A percentile compares a stretch with the other conserved stretches of the same genome.
phyloP scores from a whole-genome alignment of 2,797 vertebrate species.

The Xenops minutus region DNA sequence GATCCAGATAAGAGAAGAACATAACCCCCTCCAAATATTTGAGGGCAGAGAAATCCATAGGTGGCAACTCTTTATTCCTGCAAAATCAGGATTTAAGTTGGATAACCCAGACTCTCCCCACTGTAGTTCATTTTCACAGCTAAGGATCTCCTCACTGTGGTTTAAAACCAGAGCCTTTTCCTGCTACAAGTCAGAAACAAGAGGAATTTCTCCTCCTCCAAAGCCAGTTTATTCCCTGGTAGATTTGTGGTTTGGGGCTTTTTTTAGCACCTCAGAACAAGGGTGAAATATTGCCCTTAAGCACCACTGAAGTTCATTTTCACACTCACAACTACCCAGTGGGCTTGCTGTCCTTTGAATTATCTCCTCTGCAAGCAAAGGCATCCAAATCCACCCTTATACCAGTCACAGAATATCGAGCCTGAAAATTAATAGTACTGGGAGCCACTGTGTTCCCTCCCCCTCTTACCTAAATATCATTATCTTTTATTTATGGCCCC shows the following conservation, averaged over 20 bases:
- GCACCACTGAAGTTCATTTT: not conserved
- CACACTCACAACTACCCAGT: not conserved
- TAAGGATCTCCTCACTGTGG: not conserved
- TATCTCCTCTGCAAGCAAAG: not conserved
- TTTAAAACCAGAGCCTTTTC: not conserved
- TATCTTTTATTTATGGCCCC: constrained; percentile 54
- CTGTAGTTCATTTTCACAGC: not conserved
- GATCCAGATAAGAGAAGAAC: not conserved
- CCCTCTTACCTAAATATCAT: constrained; percentile 53
- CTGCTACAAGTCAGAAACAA: not conserved
- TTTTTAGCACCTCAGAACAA: not conserved
- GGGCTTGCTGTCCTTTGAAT: not conserved
- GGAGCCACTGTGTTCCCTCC: not conserved
- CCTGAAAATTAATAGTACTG: constrained; percentile 1
- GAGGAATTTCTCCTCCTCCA: not conserved
- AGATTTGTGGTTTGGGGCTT: not conserved
- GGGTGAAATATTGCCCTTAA: not conserved
- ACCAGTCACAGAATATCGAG: not conserved
- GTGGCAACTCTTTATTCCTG: not conserved
- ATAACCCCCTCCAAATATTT: not conserved
- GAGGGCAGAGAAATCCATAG: not conserved
- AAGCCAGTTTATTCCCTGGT: not conserved
- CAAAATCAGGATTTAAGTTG: not conserved
- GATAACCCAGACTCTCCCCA: not conserved
- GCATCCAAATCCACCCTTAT: not conserved